A percentile compares a stretch with the other conserved stretches of the same genome.
Conservation (phyloP, 92 coral and sea anemone genomes). For the Galaxea fascicularis region DNA sequence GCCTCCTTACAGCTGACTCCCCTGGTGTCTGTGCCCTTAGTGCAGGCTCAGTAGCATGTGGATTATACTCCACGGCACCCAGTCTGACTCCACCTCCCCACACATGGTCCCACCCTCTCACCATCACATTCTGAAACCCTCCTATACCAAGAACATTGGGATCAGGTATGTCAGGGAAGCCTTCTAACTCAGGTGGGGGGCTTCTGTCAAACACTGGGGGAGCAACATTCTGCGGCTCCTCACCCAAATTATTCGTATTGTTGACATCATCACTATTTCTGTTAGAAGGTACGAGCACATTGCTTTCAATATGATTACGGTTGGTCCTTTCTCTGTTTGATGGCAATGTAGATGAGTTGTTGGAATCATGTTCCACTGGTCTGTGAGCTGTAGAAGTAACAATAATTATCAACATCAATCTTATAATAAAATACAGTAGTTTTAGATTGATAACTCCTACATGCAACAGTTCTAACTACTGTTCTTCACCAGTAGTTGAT, state of each 20-base stretch:
- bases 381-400: slow-evolving; percentile 4
- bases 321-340: background rate
- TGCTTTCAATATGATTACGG: background rate
- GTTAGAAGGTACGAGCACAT: background rate
- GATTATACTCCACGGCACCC: slow-evolving; percentile 81
- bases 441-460: no score
- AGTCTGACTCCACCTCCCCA: slow-evolving; percentile 91
- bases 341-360: background rate
- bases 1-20: slow-evolving; percentile 85
- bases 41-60: slow-evolving; percentile 75
- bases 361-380: background rate
- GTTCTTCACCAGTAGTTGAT: no score
- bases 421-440: no score
- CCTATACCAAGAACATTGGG: slow-evolving; percentile 44
- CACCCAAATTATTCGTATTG: background rate
- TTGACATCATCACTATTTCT: background rate
- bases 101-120: slow-evolving; percentile 45
- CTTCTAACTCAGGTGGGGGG: slow-evolving; percentile 43
- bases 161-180: slow-evolving; percentile 14
- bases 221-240: background rate
- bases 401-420: background rate
- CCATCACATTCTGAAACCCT: slow-evolving; percentile 9
- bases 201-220: slow-evolving; percentile 26
- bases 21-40: slow-evolving; percentile 77
- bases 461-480: no score